phyloP scores from a whole-genome alignment of 1,140 invertebrate genomes.

The Diploscapter pachys region DNA sequence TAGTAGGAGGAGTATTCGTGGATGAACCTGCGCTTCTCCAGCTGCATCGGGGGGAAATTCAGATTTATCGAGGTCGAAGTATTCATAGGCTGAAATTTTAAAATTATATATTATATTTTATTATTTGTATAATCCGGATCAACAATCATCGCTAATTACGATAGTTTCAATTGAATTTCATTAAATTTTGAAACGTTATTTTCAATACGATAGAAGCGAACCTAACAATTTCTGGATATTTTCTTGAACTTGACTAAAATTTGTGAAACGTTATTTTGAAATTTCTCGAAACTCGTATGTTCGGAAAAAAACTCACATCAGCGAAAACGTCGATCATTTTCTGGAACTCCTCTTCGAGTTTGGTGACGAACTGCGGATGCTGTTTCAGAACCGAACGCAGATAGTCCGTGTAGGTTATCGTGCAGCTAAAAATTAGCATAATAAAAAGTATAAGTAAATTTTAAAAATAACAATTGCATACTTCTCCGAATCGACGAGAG shows the following conservation, averaged over 20 bases:
- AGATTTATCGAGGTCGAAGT: not conserved
- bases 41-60: constrained; percentile 86
- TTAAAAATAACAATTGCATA: no score
- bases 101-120: not conserved
- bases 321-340: constrained; percentile 7
- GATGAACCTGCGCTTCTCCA: constrained; percentile 80
- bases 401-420: no score
- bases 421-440: no score
- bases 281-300: not conserved
- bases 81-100: not conserved
- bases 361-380: constrained; percentile 2
- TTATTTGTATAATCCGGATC: no score
- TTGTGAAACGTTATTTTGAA: no score
- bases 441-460: no score
- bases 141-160: no score
- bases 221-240: no score
- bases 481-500: constrained; percentile 51
- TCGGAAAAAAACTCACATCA: not conserved
- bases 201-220: no score
- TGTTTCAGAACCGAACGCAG: not conserved
- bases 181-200: no score
- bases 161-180: no score
- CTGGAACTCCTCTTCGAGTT: not conserved
- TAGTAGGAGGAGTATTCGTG: constrained; percentile 92
- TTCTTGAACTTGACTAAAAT: no score